Evolutionary conservation across 1,140 invertebrate species (phyloP).

Genomic region (Panagrolaimus sp.): DNA sequence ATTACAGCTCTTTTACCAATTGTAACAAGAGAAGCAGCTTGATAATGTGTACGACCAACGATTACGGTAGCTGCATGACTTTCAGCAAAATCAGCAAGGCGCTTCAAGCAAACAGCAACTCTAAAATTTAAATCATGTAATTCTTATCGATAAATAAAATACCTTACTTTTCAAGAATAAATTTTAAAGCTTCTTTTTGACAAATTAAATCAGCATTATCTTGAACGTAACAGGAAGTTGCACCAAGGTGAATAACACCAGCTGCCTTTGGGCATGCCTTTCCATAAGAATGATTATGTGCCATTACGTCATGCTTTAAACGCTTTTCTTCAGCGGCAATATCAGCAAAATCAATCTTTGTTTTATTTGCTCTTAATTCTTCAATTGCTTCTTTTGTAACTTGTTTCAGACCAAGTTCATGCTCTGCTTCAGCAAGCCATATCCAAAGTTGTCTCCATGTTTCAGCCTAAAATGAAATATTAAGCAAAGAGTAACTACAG

Average conservation of each 20-base stretch:
- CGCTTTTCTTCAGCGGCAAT: conserved; percentile 78
- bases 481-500: too few relatives aligned
- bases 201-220: conserved; percentile 93
- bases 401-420: conserved; percentile 74
- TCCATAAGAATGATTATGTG: conserved; percentile 87
- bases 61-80: conserved; percentile 76
- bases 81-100: conserved; percentile 74
- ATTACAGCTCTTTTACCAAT: conserved; percentile 90
- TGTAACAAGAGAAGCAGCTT: conserved; percentile 93
- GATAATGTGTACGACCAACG: conserved; percentile 90
- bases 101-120: conserved; percentile 71
- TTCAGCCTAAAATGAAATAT: conserved; percentile 28
- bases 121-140: conserved; percentile 48
- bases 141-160: background rate
- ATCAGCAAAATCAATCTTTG: conserved; percentile 70
- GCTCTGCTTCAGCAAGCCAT: conserved; percentile 55
- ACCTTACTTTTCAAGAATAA: conserved; percentile 71
- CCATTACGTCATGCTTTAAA: conserved; percentile 96
- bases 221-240: conserved; percentile 93
- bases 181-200: conserved; percentile 76
- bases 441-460: conserved; percentile 58
- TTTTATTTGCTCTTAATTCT: conserved; percentile 75
- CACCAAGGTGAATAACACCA: conserved; percentile 92
- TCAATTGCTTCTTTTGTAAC: conserved; percentile 79
- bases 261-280: conserved; percentile 75